Evolutionary conservation across 2,113 vertebrate species (phyloP).

Genomic region (Mormyrus lacerda): DNA sequence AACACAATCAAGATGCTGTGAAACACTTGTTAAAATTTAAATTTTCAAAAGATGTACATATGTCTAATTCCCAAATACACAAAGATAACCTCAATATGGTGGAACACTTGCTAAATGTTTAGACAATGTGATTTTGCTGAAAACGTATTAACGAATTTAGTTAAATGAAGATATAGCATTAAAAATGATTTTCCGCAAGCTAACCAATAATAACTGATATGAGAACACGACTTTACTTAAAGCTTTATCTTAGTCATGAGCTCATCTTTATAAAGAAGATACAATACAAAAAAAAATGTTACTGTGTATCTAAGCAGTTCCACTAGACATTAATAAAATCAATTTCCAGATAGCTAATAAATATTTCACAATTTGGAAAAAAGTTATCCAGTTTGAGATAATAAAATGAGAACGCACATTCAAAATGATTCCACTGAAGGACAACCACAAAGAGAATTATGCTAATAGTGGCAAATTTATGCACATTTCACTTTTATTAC

Average conservation of each 20-base stretch:
- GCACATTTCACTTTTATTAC: not conserved
- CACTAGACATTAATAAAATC: not conserved
- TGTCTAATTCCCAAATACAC: not conserved
- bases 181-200: not conserved
- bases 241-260: not conserved
- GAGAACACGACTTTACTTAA: not conserved
- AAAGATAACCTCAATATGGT: not conserved
- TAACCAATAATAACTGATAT: not conserved
- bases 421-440: not conserved
- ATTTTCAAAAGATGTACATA: not conserved
- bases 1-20: not conserved
- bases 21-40: not conserved
- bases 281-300: not conserved
- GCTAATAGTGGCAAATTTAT: constrained; percentile 2
- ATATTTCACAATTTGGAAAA: not conserved
- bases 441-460: not conserved
- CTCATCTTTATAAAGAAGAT: not conserved
- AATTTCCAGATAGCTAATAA: not conserved
- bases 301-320: not conserved
- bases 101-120: not conserved
- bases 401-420: not conserved
- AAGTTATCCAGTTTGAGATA: not conserved
- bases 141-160: not conserved
- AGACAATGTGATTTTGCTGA: not conserved
- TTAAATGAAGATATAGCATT: not conserved